These are phyloP conservation scores for Ochropacha duplaris DNA, from an alignment of 2,888 invertebrate species.

Conservation along the genomic window DNA sequence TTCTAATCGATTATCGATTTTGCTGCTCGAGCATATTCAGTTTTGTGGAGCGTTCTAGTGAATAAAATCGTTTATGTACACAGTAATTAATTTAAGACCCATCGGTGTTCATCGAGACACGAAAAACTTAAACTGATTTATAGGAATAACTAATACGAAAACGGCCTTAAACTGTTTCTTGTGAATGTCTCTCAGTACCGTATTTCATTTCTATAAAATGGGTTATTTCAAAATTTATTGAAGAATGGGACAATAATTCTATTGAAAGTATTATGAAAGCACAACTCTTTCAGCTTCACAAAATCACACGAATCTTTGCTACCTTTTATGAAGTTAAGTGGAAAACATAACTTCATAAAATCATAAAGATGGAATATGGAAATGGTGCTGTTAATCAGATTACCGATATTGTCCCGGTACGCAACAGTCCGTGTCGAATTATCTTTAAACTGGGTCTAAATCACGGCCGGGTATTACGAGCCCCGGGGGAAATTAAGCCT, in stretches of 20 bases:
- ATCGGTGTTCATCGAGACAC: background rate
- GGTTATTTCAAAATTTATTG: background rate
- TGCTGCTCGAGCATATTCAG: background rate
- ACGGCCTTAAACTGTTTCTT: too few relatives aligned
- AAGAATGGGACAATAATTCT: background rate
- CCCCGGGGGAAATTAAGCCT: conserved; percentile 37
- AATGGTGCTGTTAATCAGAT: conserved; percentile 2
- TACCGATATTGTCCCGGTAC: conserved; percentile 1
- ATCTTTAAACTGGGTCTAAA: conserved; percentile 31
- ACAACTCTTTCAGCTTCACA: background rate
- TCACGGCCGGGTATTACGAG: conserved; percentile 20
- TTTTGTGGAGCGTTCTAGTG: background rate
- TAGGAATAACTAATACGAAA: background rate
- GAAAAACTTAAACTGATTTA: background rate
- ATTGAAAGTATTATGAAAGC: background rate
- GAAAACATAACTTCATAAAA: background rate
- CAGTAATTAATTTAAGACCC: background rate
- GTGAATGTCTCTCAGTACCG: too few relatives aligned
- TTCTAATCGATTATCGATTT: conserved; percentile 1
- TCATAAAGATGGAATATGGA: background rate
- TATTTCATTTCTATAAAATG: too few relatives aligned
- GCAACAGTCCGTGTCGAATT: conserved; percentile 8
- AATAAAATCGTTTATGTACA: background rate
- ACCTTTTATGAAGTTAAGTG: too few relatives aligned
- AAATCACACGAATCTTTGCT: too few relatives aligned